A percentile compares a stretch with the other conserved stretches of the same genome.
These are phyloP conservation scores for Calameuta filiformis DNA, from an alignment of 2,888 invertebrate genomes.

Conservation along the genomic window DNA sequence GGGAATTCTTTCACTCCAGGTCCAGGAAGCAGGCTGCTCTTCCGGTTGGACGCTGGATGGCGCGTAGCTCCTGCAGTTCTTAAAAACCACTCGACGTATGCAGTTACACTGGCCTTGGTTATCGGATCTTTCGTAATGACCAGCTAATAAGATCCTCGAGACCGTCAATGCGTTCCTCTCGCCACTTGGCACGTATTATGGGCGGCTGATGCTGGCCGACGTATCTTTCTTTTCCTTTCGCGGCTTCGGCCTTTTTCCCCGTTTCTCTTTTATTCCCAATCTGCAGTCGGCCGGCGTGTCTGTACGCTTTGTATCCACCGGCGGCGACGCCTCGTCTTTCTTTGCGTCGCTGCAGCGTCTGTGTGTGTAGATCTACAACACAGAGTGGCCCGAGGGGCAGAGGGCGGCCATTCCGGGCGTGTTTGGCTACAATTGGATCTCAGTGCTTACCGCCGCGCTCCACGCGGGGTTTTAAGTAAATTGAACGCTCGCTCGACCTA, in stretches of 20 bases:
- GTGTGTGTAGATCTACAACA: no score
- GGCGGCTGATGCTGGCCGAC: not conserved
- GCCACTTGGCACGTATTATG: not conserved
- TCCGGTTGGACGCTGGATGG: not conserved
- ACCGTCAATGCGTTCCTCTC: constrained; percentile 7
- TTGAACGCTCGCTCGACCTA: constrained; percentile 26
- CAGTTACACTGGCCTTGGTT: not conserved
- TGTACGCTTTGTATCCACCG: not conserved
- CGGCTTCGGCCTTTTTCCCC: not conserved
- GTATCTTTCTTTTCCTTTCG: not conserved
- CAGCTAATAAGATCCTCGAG: constrained; percentile 31
- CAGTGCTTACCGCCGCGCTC: constrained; percentile 27
- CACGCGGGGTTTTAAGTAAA: constrained; percentile 36
- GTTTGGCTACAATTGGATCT: constrained; percentile 31
- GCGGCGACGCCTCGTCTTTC: not conserved
- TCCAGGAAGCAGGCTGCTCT: not conserved
- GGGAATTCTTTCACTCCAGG: not conserved
- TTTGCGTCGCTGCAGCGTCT: not conserved
- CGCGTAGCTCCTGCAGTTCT: not conserved
- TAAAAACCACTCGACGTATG: not conserved
- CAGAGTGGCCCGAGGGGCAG: not conserved
- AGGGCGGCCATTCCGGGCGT: constrained; percentile 5
- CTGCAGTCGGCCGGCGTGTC: not conserved
- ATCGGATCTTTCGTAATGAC: constrained; percentile 22
- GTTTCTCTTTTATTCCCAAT: not conserved